These are phyloP conservation scores for Ginglymostoma cirratum DNA, from an alignment of 2,113 vertebrate genomes.

Conservation along the genomic window DNA sequence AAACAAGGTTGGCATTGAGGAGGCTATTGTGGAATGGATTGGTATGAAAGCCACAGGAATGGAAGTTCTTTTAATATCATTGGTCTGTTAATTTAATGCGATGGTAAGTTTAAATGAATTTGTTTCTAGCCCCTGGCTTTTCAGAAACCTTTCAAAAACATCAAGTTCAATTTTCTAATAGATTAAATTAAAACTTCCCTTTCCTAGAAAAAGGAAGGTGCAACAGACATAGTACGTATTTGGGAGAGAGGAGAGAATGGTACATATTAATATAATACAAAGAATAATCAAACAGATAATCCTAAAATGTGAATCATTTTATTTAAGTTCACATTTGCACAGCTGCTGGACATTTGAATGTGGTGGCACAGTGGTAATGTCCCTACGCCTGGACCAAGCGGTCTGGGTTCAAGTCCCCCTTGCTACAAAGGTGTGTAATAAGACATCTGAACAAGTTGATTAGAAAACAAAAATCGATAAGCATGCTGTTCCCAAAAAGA, in stretches of 20 bases:
- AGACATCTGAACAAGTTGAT: too few relatives aligned
- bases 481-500: not conserved
- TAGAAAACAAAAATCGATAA: too few relatives aligned
- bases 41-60: not conserved
- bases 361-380: too few relatives aligned
- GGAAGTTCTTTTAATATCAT: not conserved
- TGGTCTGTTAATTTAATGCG: not conserved
- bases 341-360: not conserved
- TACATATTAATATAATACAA: not conserved
- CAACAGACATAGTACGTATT: not conserved
- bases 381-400: too few relatives aligned
- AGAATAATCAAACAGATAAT: not conserved
- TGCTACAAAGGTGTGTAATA: too few relatives aligned
- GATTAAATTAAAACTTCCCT: not conserved
- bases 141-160: not conserved
- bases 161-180: conserved; percentile 17
- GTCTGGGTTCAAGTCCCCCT: too few relatives aligned
- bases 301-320: not conserved
- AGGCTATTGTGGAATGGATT: not conserved
- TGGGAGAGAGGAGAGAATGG: not conserved
- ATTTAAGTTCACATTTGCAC: not conserved
- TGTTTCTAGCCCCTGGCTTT: not conserved
- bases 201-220: not conserved
- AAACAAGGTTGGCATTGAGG: not conserved
- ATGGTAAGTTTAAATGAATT: not conserved